Evolutionary conservation across 2,888 invertebrate species (phyloP).

Genomic region (Mechanitis mazaeus): DNA sequence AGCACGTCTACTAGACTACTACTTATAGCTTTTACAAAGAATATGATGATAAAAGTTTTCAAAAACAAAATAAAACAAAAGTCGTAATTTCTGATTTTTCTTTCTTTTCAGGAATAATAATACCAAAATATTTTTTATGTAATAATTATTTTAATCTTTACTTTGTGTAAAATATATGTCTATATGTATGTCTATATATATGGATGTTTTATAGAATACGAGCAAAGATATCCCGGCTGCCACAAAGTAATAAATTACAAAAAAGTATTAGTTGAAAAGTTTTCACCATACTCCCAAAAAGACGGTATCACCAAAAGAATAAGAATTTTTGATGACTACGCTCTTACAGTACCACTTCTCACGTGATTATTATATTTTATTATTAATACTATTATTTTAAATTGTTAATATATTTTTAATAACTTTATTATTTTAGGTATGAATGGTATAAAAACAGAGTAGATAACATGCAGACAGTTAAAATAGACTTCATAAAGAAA

Average conservation of each 20-base stretch:
- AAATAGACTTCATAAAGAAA: slow-evolving; percentile 69
- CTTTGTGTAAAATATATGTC: no score
- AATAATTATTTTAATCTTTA: no score
- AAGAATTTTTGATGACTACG: slow-evolving; percentile 78
- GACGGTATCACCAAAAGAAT: slow-evolving; percentile 84
- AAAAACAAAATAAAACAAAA: no score
- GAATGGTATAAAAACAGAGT: slow-evolving; percentile 80
- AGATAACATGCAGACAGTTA: slow-evolving; percentile 78
- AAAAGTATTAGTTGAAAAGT: slow-evolving; percentile 84
- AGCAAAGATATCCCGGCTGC: slow-evolving; percentile 84
- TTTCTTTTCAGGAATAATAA: no score
- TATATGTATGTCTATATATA: no score
- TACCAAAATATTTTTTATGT: no score
- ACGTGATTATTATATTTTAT: slow-evolving; percentile 43
- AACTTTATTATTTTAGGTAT: slow-evolving; percentile 55
- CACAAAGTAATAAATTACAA: slow-evolving; percentile 83
- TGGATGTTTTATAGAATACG: slow-evolving; percentile 65
- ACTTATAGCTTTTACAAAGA: no score
- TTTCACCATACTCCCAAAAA: slow-evolving; percentile 83
- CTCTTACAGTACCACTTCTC: slow-evolving; percentile 57
- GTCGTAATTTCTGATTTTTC: no score
- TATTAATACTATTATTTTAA: neutral
- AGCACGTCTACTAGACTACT: no score
- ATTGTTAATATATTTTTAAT: no score
- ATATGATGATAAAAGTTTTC: no score